Base-by-base conservation (phyloP, 92 coral and sea anemone genomes). In the Diadumene lineata region DNA sequence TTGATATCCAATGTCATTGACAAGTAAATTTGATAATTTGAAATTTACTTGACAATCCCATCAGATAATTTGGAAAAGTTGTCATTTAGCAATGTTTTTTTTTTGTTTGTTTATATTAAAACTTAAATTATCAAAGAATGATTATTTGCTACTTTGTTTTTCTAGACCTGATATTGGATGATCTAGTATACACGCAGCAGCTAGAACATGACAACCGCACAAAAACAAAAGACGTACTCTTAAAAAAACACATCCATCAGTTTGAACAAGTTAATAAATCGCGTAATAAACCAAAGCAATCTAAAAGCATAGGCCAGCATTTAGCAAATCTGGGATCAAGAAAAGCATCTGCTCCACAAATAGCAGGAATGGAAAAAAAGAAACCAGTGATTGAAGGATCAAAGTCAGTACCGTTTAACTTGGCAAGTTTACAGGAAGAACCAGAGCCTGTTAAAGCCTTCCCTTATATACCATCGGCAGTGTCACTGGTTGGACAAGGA, bases 401-500 rank as follows among this genome's bases (percentile, higher is more conserved):
- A 1, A 85, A 44, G 31, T 79, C 86, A 17, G 88, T 85, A 26
- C 88, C 88, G 10, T 69, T 73, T n/a, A 88, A 75, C 53, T 86
- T 91, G 19, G 66, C 77, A 10, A 84, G 66, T 34, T 80, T 80
- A 17, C 66, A 62, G 23, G 91, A 87, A 51, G 79, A 32, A 18
- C 88, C 76, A n/a, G 69, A 60, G 11, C 62, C 75, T 11, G 85
- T 64, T 11, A 79, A 69, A 11, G 87, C 83, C 1, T 85, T 91
- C 60, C 91, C 92, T 24, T 82, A 81, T 30, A 76, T 96, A 50
- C 99, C 99, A 11, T 91, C 99, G n/a, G 99, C 99, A 64, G 99
- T 87, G 11, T 91, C 92, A 29, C 74, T 96, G 78, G 93, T 96
- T 18, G 87, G 81, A 17, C 81, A 86, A 44, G 88, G 66, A 17